A percentile compares a stretch with the other conserved stretches of the same genome.
Conservation (phyloP, 2,113 vertebrate genomes). For the Channa argus region DNA sequence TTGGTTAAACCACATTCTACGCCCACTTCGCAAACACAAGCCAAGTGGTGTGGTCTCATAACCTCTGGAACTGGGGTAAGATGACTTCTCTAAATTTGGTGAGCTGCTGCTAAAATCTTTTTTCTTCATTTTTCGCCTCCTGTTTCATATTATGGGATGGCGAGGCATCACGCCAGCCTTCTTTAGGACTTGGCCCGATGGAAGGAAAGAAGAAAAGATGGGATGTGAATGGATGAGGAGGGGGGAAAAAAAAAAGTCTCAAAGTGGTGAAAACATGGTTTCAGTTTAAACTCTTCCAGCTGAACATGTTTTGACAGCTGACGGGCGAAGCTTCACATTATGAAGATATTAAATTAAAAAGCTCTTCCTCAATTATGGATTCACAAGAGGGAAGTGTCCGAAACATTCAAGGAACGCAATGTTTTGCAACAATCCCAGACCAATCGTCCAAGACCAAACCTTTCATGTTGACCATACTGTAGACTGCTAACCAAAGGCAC, state of each 20-base stretch:
- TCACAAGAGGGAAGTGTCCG: conserved; percentile 32
- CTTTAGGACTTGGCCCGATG: conserved; percentile 13
- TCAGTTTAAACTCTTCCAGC: conserved; percentile 73
- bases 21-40: background rate
- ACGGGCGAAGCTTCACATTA: conserved; percentile 69
- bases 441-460: conserved; percentile 29
- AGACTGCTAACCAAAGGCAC: conserved; percentile 48
- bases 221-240: conserved; percentile 29
- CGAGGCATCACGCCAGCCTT: conserved; percentile 17
- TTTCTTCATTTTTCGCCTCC: conserved; percentile 66
- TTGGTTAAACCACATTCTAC: conserved; percentile 13
- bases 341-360: conserved; percentile 72
- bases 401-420: conserved; percentile 40
- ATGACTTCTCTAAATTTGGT: conserved; percentile 29
- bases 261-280: conserved; percentile 69
- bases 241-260: conserved; percentile 36
- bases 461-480: conserved; percentile 35
- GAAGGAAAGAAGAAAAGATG: conserved; percentile 25
- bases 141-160: conserved; percentile 72
- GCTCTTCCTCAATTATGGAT: conserved; percentile 41
- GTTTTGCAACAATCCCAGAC: conserved; percentile 37
- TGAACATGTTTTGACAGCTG: conserved; percentile 83
- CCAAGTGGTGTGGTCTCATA: conserved; percentile 14
- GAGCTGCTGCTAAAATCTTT: conserved; percentile 30
- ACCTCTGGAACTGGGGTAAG: conserved; percentile 5